Percentiles rank a stretch among this genome's conserved stretches.
phyloP scores from a whole-genome alignment of 2,113 vertebrate genomes.

The Cryptomyrus ogoouensis region DNA sequence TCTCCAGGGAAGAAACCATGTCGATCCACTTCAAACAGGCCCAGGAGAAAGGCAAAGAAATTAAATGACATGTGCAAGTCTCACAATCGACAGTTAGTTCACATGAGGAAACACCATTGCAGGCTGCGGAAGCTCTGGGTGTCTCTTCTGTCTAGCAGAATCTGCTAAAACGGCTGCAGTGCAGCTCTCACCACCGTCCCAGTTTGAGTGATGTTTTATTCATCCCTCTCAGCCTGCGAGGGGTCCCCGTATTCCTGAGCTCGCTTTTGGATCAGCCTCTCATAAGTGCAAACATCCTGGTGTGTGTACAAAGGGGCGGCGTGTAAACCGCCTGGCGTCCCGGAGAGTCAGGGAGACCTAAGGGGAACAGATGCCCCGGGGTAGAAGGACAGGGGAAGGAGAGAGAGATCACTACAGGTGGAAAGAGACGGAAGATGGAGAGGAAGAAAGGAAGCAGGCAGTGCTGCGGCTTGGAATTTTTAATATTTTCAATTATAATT shows the following conservation, averaged over 20 bases:
- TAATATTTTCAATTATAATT: background rate
- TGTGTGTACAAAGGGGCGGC: background rate
- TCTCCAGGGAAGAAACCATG: slow-evolving; percentile 5
- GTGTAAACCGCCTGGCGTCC: background rate
- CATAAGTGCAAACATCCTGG: background rate
- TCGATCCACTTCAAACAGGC: slow-evolving; percentile 16
- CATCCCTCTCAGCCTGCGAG: background rate
- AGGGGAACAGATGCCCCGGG: background rate
- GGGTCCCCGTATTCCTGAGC: background rate
- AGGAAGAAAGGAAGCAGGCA: background rate
- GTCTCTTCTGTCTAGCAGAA: background rate
- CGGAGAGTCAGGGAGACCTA: background rate
- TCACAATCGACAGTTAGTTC: background rate
- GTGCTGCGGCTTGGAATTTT: background rate
- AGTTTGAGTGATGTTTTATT: slow-evolving; percentile 20
- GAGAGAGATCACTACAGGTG: background rate
- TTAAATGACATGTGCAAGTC: background rate
- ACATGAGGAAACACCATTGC: background rate
- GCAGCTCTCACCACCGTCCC: background rate
- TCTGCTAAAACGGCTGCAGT: background rate
- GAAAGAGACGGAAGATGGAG: background rate
- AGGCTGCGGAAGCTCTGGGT: background rate
- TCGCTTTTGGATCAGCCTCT: background rate
- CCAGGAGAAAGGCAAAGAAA: slow-evolving; percentile 7
- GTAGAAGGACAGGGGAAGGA: background rate